Evolutionary conservation across 2,888 invertebrate species (phyloP), one percentile per base, ranked within the genome.

Genomic region (Scelioninae gen. 1): DNA sequence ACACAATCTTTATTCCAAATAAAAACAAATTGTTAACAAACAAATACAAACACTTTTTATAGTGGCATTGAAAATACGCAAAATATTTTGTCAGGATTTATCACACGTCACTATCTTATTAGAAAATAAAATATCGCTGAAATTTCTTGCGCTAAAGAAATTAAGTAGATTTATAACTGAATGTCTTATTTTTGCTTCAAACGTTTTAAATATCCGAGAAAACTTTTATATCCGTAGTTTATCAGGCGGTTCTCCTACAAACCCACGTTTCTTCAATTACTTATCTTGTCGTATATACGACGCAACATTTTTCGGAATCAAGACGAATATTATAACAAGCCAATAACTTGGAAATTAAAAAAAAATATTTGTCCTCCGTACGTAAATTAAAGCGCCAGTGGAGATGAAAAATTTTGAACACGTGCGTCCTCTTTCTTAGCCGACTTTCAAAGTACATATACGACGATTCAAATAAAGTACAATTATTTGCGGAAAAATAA

Each of bases 261-360:
- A 68, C 13, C 43, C 63, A 63, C 74, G 75, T 65, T 66, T 40
- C 51, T 66, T 66, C 75, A 49, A 75, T 75, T 75, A 65, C 63
- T 75, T 66, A 66, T 34, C 58, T 66, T 23, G 40, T 51, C 38
- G 40, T n/a, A n/a, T n/a, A 29, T 66, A 43, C 38, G 34, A 34
- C 38, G 40, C 53, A 47, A 49, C 11, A 23, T 53, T 65, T 53
- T 23, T 38, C 15, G 32, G 9, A 47, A 9, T 47, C 32, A n/a
- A 55, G 40, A 32, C 29, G 55, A 40, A 66, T 66, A 38, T 65
- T 38, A 51, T 56, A 23, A 10, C 16, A 11, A 58, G 11, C n/a
- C 55, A 55, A 56, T 56, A 55, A 34, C 15, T 45, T 51, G 10
- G 32, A 47, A 62, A 62, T 62, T 47, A 62, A 32, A 32, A 47